Percentiles rank a stretch among this genome's conserved stretches.
Evolutionary conservation across 2,797 vertebrate genomes (phyloP).

Genomic region (Malacoctenus gilli): DNA sequence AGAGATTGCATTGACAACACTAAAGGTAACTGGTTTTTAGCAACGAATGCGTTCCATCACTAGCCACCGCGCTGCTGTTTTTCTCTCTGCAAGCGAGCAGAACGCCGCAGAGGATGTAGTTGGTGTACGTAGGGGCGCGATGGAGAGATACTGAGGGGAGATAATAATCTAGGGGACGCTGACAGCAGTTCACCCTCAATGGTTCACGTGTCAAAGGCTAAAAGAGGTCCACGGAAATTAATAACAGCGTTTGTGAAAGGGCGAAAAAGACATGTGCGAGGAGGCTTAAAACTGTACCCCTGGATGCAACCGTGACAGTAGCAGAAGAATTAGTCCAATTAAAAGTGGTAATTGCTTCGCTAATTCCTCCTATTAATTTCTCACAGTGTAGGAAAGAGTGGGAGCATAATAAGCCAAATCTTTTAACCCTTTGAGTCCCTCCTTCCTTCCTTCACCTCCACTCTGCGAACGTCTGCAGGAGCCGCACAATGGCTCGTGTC

Average conservation of each 20-base stretch:
- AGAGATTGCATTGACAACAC: too few relatives aligned
- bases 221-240: slow-evolving; percentile 80
- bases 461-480: slow-evolving; percentile 37
- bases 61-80: too few relatives aligned
- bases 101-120: slow-evolving; percentile 17
- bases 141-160: slow-evolving; percentile 58
- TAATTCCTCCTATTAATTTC: slow-evolving; percentile 87
- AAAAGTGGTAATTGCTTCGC: slow-evolving; percentile 86
- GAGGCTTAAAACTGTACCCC: slow-evolving; percentile 65
- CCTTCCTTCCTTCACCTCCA: slow-evolving; percentile 42
- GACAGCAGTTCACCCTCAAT: slow-evolving; percentile 76
- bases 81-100: too few relatives aligned
- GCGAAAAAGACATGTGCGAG: slow-evolving; percentile 56
- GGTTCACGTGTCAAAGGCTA: slow-evolving; percentile 81
- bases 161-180: slow-evolving; percentile 74
- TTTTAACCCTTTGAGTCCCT: slow-evolving; percentile 77
- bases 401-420: slow-evolving; percentile 78
- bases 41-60: too few relatives aligned
- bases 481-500: slow-evolving; percentile 57
- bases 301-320: slow-evolving; percentile 84
- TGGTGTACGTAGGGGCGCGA: slow-evolving; percentile 31
- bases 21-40: too few relatives aligned
- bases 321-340: slow-evolving; percentile 84
- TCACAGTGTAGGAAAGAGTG: slow-evolving; percentile 75
- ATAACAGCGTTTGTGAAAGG: slow-evolving; percentile 78